Conservation (phyloP, 2,113 vertebrate genomes). For the Gobiocypris rarus region DNA sequence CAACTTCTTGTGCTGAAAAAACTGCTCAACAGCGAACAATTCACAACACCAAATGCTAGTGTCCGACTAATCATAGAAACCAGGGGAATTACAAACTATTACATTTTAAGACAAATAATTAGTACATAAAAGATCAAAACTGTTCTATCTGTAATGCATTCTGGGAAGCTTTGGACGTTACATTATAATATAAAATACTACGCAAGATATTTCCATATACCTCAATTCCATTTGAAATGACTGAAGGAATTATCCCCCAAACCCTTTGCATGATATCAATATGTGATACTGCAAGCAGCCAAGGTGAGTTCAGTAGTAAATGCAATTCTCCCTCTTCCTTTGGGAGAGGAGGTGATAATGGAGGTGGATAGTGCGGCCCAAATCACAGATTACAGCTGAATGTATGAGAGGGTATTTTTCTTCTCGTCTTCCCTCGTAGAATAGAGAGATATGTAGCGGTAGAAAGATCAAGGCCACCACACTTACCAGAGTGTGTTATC, state of each 20-base stretch:
- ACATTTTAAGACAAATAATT: neutral
- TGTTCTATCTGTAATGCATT: neutral
- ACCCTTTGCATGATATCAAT: conserved; percentile 38
- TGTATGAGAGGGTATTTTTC: conserved; percentile 53
- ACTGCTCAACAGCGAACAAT: neutral
- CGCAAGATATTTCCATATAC: neutral
- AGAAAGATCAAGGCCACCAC: conserved; percentile 51
- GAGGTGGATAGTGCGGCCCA: conserved; percentile 53
- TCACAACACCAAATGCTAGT: neutral
- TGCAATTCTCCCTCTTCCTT: conserved; percentile 56
- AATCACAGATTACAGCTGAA: conserved; percentile 55
- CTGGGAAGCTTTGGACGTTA: neutral
- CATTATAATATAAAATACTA: neutral
- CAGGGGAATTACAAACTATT: neutral
- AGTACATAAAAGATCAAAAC: neutral
- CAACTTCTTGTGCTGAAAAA: neutral
- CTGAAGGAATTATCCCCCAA: conserved; percentile 46
- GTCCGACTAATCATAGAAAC: neutral
- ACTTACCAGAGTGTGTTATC: conserved; percentile 29
- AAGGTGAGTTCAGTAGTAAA: conserved; percentile 48
- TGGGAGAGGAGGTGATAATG: conserved; percentile 57
- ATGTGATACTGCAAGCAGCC: conserved; percentile 27
- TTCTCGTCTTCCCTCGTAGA: conserved; percentile 44
- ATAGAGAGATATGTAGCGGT: conserved; percentile 37
- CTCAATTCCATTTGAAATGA: conserved; percentile 54